Evolutionary conservation across 1,140 invertebrate species (phyloP).

Genomic region (Dinoponera quadriceps): DNA sequence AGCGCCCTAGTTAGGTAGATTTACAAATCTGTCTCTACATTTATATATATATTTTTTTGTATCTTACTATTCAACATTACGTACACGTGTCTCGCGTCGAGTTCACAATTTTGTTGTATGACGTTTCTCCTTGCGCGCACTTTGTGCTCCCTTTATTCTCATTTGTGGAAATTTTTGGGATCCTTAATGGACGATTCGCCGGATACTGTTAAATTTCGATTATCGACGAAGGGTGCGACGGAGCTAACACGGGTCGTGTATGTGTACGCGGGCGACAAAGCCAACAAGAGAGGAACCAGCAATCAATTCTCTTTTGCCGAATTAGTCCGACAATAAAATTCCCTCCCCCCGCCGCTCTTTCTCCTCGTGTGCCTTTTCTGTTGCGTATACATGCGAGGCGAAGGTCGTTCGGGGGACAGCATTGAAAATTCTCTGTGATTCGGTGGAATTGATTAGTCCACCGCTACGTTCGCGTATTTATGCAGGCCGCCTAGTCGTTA

Average conservation of each 20-base stretch:
- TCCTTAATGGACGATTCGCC: conserved; percentile 67
- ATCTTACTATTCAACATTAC: too few species aligned
- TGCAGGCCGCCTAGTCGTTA: conserved; percentile 79
- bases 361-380: conserved; percentile 6
- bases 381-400: conserved; percentile 19
- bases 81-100: too few species aligned
- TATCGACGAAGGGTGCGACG: conserved; percentile 47
- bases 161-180: conserved; percentile 51
- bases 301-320: conserved; percentile 81
- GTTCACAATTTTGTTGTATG: too few species aligned
- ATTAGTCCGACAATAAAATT: conserved; percentile 74
- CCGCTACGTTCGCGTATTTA: conserved; percentile 77
- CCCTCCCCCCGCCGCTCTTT: background rate
- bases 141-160: background rate
- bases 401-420: conserved; percentile 43
- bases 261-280: conserved; percentile 40
- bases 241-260: conserved; percentile 21
- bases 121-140: background rate
- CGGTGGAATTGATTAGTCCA: conserved; percentile 80
- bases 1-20: too few species aligned
- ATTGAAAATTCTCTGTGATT: conserved; percentile 84
- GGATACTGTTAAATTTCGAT: conserved; percentile 69
- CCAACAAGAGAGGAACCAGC: conserved; percentile 61
- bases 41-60: too few species aligned
- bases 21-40: too few species aligned